phyloP scores from a whole-genome alignment of 2,113 vertebrate genomes.

The mouse (Mus musculus) region GRCm39 chr3:100114501-100115000 shows the following conservation, averaged over 20 bases:
- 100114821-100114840: neutral
- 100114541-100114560: neutral
- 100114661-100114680: neutral
- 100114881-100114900: neutral
- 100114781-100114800: neutral
- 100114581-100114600: neutral
- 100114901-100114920: neutral
- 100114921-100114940: neutral
- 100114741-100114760: neutral
- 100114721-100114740: neutral
- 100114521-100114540: conserved; percentile 45
- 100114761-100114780: neutral
- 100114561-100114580: neutral
- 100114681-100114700: neutral
- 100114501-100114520: conserved; percentile 62
- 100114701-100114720: neutral
- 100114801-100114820: neutral
- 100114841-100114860: neutral
- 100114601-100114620: neutral
- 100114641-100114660: neutral
- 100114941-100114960: conserved; percentile 31
- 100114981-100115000: neutral
- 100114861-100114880: neutral
- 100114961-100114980: conserved; percentile 9
- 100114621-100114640: neutral